phyloP scores from a whole-genome alignment of 2,113 vertebrate species.

The Toxostoma redivivum region DNA sequence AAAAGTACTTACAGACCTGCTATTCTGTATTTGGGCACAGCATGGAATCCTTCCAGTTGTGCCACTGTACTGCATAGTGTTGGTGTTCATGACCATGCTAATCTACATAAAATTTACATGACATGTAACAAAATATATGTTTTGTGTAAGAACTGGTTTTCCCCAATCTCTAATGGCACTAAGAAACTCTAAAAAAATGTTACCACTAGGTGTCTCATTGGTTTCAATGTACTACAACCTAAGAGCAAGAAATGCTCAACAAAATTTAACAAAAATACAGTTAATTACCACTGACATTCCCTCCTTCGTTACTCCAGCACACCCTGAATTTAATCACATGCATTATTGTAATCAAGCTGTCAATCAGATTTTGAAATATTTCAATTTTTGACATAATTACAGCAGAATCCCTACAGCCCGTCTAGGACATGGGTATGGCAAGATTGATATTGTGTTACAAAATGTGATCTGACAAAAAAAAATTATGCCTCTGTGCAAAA shows the following conservation, averaged over 20 bases:
- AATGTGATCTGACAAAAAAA: conserved; percentile 62
- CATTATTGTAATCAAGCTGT: conserved; percentile 77
- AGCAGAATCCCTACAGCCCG: conserved; percentile 59
- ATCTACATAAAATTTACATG: conserved; percentile 1
- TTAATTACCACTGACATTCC: conserved; percentile 70
- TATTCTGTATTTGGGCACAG: background rate
- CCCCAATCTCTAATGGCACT: background rate
- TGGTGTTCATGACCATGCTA: background rate
- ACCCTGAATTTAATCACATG: conserved; percentile 69
- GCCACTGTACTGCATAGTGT: background rate
- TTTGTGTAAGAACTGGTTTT: conserved; percentile 1
- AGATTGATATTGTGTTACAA: conserved; percentile 66
- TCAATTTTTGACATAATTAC: conserved; percentile 75
- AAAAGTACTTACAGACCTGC: background rate
- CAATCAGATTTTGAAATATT: conserved; percentile 74
- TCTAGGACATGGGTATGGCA: conserved; percentile 68
- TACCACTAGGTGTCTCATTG: conserved; percentile 56
- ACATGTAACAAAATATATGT: background rate
- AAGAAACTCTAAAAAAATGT: background rate
- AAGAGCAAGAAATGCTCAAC: conserved; percentile 3
- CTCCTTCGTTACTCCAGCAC: conserved; percentile 47
- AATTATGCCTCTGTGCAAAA: conserved; percentile 23
- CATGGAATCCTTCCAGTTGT: background rate
- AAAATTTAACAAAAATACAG: conserved; percentile 67
- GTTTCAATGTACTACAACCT: background rate